Evolutionary conservation across 2,797 vertebrate genomes (phyloP).

Genomic region (Sternarchorhynchus goeldii): DNA sequence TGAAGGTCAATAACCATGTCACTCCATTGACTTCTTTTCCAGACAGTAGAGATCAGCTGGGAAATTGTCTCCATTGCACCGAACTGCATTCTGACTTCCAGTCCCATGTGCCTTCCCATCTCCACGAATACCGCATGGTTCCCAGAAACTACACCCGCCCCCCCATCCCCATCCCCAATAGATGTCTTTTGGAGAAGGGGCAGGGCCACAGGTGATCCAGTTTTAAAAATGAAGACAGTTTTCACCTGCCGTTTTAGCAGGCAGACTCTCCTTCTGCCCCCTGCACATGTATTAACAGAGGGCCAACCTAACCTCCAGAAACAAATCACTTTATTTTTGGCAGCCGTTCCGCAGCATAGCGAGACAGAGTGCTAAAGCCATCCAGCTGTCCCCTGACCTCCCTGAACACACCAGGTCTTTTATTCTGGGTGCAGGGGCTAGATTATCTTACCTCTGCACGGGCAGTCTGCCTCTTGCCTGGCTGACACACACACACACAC

Average conservation of each 20-base stretch:
- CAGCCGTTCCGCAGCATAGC: constrained; percentile 49
- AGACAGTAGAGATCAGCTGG: constrained; percentile 49
- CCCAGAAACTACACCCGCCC: constrained; percentile 48
- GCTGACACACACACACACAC: constrained; percentile 17
- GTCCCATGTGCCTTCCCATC: constrained; percentile 11
- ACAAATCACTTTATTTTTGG: constrained; percentile 67
- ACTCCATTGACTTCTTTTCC: constrained; percentile 45
- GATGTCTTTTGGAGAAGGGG: constrained; percentile 38
- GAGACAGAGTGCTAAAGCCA: constrained; percentile 53
- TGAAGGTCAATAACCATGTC: constrained; percentile 43
- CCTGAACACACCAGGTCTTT: constrained; percentile 46
- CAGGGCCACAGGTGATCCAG: constrained; percentile 38
- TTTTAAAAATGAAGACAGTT: constrained; percentile 50
- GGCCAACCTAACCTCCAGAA: constrained; percentile 60
- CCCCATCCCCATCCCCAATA: constrained; percentile 22
- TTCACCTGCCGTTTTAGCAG: constrained; percentile 56
- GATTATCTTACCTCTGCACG: constrained; percentile 58
- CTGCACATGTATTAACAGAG: constrained; percentile 53
- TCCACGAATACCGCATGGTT: constrained; percentile 51
- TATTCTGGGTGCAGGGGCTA: constrained; percentile 52
- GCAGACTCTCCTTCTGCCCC: constrained; percentile 22
- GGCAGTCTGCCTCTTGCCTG: constrained; percentile 36
- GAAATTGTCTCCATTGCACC: constrained; percentile 49
- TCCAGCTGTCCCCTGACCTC: constrained; percentile 57
- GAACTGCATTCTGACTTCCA: constrained; percentile 36